Conservation (phyloP, 1,140 invertebrate species). For the Aradophagus sp. region DNA sequence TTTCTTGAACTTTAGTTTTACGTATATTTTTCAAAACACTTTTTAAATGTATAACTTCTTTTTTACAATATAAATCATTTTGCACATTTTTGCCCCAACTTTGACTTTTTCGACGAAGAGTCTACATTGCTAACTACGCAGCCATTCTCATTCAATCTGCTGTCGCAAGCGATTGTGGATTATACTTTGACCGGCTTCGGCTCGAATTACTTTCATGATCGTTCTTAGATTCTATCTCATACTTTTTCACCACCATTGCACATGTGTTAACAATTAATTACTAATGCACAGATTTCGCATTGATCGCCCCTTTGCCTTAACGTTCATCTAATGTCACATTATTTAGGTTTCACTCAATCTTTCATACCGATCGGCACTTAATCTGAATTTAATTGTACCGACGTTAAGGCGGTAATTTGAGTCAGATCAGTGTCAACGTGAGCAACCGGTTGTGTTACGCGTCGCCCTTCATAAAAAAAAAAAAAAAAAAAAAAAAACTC, state of each 20-base stretch:
- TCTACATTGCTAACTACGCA: too few relatives aligned
- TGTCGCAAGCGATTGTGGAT: too few relatives aligned
- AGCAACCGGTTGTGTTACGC: constrained; percentile 27
- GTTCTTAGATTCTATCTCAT: not conserved
- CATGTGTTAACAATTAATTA: constrained; percentile 7
- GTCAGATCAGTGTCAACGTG: constrained; percentile 59
- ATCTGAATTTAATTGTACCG: constrained; percentile 67
- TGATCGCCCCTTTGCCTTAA: constrained; percentile 13
- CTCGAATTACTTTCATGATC: constrained; percentile 29
- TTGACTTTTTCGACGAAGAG: too few relatives aligned
- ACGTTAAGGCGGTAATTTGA: constrained; percentile 65
- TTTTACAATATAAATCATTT: too few relatives aligned
- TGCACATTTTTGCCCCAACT: too few relatives aligned
- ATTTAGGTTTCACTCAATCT: constrained; percentile 46
- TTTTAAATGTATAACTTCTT: too few relatives aligned
- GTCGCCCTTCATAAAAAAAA: constrained; percentile 42
- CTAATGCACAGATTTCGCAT: constrained; percentile 6
- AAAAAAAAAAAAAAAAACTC: too few relatives aligned
- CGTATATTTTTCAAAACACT: too few relatives aligned
- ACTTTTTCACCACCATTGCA: constrained; percentile 1
- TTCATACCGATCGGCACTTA: constrained; percentile 53
- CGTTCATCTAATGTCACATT: constrained; percentile 35
- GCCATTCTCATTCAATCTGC: too few relatives aligned
- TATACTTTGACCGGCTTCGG: too few relatives aligned
- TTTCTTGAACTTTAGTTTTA: too few relatives aligned